A percentile compares a stretch with the other conserved stretches of the same genome.
These are phyloP conservation scores for Bicyclus anynana DNA, from an alignment of 1,140 invertebrate genomes.

Conservation along the genomic window DNA sequence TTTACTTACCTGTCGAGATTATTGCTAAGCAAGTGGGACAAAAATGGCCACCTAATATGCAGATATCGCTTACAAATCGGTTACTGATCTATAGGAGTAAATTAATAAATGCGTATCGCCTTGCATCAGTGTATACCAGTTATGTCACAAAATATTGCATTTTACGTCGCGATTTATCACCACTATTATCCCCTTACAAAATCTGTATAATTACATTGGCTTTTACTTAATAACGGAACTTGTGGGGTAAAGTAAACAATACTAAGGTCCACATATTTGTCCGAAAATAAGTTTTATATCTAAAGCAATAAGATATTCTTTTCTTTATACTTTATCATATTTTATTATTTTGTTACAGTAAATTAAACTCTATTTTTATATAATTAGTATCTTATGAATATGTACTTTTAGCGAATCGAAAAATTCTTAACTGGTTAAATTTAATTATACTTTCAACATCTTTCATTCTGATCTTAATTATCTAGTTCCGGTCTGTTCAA, in stretches of 20 bases:
- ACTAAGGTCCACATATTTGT: not conserved
- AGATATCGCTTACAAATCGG: no score
- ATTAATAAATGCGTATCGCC: not conserved
- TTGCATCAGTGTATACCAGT: not conserved
- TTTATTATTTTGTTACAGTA: not conserved
- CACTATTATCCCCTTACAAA: slow-evolving; percentile 10
- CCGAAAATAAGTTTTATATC: not conserved
- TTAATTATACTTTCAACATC: slow-evolving; percentile 26
- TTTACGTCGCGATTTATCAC: slow-evolving; percentile 1
- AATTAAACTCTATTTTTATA: not conserved
- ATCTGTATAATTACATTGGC: slow-evolving; percentile 7
- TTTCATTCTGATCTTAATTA: slow-evolving; percentile 17
- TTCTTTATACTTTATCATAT: not conserved
- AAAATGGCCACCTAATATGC: no score
- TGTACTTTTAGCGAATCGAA: not conserved
- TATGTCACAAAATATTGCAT: slow-evolving; percentile 13
- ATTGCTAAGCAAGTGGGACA: no score
- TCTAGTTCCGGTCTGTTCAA: slow-evolving; percentile 7
- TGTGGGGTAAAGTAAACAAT: not conserved
- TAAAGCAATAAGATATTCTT: not conserved
- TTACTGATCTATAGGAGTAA: no score
- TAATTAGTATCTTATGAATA: not conserved
- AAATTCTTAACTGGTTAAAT: slow-evolving; percentile 26
- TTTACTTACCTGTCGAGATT: no score
- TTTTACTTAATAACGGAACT: slow-evolving; percentile 1